Base-by-base conservation (phyloP, 2,797 vertebrate genomes). In the Oreochromis mossambicus region DNA sequence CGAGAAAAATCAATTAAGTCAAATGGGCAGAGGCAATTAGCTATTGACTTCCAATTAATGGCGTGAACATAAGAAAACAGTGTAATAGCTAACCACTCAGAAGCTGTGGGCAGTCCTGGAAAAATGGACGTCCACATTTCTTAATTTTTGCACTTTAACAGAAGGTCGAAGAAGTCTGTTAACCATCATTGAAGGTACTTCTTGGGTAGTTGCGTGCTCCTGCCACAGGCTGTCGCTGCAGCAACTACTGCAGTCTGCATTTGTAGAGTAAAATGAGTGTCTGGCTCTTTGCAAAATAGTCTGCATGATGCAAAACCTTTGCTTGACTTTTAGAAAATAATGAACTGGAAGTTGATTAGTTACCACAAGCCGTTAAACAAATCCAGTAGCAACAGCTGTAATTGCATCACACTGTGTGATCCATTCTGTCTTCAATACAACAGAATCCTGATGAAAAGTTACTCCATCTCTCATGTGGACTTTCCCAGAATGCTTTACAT, bases 181-280 rank as follows among this genome's bases (percentile, higher is more conserved):
- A 24, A 24, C 6, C 8, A 63, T 81, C 32, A 66, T 1, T 43
- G 36, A 70, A 70, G n/a, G 43, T 43, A 21, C 2, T 21, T 2
- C 2, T 50, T 21, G 58, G 38, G 26, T 4, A 88, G 82, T 89
- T 70, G 29, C 87, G 3, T 0, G 13, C 2, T n/a, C 46, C 19
- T 29, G 32, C 91, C 91, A 85, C 91, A 41, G 50, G 93, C 26
- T 66, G 88, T 84, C 89, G 87, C 89, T 84, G 3, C 66, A 48
- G 54, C 81, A 76, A 78, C 82, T 91, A 19, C 78, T 52, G 51
- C 80, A n/a, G 61, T 15, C 36, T 10, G 26, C 21, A 21, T 88
- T 81, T 87, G 84, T 58, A 83, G 83, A 88, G 81, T 87, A 88
- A 89, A 91, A 86, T 88, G 77, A 88, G 81, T 73, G 82, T 77